Evolutionary conservation across 1,140 invertebrate species (phyloP).

Genomic region (Penaeus chinensis): DNA sequence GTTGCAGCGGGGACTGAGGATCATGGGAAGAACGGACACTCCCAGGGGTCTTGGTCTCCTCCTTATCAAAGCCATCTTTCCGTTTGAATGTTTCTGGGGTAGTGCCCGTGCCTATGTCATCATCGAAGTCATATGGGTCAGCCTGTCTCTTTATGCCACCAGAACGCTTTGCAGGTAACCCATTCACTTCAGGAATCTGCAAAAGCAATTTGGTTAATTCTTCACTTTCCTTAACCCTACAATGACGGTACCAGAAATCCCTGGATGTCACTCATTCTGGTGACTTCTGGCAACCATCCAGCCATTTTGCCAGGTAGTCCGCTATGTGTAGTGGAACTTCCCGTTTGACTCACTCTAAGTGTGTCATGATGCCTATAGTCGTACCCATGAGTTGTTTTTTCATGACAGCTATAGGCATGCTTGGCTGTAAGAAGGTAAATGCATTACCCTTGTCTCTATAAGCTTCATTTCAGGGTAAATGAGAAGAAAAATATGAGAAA

Average conservation of each 20-base stretch:
- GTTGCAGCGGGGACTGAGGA: conserved; percentile 51
- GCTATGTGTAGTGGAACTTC: too few species aligned
- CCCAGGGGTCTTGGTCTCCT: conserved; percentile 47
- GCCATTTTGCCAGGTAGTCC: too few species aligned
- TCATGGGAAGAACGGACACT: conserved; percentile 50
- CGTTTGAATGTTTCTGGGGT: conserved; percentile 52
- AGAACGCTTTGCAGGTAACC: conserved; percentile 37
- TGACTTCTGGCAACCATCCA: too few species aligned
- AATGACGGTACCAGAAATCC: too few species aligned
- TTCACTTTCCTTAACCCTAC: not conserved
- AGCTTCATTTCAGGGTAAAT: too few species aligned
- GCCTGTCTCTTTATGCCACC: conserved; percentile 65
- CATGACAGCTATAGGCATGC: too few species aligned
- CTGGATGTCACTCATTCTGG: too few species aligned
- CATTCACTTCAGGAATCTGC: conserved; percentile 52
- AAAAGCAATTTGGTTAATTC: not conserved
- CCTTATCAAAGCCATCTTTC: conserved; percentile 67
- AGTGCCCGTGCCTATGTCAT: conserved; percentile 68
- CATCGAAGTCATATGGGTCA: conserved; percentile 81
- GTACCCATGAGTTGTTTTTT: too few species aligned
- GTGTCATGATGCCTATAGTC: too few species aligned
- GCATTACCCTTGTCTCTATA: too few species aligned
- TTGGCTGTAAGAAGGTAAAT: too few species aligned
- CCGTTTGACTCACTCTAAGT: too few species aligned
- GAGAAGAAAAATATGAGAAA: not conserved